Base-by-base conservation (phyloP, 2,888 invertebrate species). In the Entomobrya multifasciata region DNA sequence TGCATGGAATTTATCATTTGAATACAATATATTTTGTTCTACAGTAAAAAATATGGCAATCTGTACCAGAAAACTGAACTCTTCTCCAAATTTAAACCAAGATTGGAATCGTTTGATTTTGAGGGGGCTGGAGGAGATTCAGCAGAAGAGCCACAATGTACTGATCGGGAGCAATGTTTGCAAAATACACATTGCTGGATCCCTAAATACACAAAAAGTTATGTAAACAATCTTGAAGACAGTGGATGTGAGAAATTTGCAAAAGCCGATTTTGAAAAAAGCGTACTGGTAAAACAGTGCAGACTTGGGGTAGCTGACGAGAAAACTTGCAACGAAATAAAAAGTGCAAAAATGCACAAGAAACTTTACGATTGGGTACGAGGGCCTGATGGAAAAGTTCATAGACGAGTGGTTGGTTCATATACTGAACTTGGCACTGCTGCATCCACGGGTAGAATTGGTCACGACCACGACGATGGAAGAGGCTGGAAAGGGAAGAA, bases 121-220 rank as follows among this genome's bases (percentile, higher is more conserved):
- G 55, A 55, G 11, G 65, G 30, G 15, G 62, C 17, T 67, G 30
- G 49, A 15, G 70, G 76, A n/a, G 76, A 49, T 10, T 36, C 22
- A 10, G 4, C 8, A 8, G 36, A 36, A 36, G 1, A n/a, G 11
- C 4, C 20, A 0, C 22, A n/a, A 65, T 11, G 20, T 3, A n/a
- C 8, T 11, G 55, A 60, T 22, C 60, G 25, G 6, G 8, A 13
- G 1, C 65, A 79, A 0, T 85, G 79, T 60, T 22, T 62, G 4
- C n/a, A 65, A 41, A 80, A 74, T 49, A 15, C 36, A 11, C 57
- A 82, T 36, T 86, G 85, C 27, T 77, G 81, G 79, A 41, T 86
- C 4, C 88, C 88, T 3, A 72, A 72, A 11, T 88, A 86, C 20
- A 83, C 74, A 3, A 27, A 25, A 57, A 20, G 27, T n/a, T 88